Base-by-base conservation (phyloP, 2,113 vertebrate species). In the Aleadryas rufinucha region DNA sequence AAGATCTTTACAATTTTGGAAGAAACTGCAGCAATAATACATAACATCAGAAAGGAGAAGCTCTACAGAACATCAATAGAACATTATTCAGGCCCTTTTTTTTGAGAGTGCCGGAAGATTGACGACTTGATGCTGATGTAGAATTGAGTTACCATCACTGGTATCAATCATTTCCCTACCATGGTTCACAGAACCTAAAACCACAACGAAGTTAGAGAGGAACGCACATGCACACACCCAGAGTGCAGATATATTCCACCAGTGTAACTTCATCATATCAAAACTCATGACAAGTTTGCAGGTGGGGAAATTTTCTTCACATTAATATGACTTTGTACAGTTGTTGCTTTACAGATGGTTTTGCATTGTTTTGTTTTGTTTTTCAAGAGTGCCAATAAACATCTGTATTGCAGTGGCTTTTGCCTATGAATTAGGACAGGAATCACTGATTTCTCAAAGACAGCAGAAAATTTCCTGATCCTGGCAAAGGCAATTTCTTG, bases 111-210 rank as follows among this genome's bases (percentile, higher is more conserved):
- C 35, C 68, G 41, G 94, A 97, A 96, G 95, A 97, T 76, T 95
- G 84, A 97, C 3, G 61, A 87, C 85, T 95, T 59, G 74, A 57
- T 87, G 77, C 77, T 91, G 94, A 96, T 96, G 54, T 66, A 92
- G 95, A 97, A 98, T 96, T 96, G 91, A 96, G 92, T 97, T 98
- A 93, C 72, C 68, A 81, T 89, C 83, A 33, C 79, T 59, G 92
- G 78, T 80, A 98, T 97, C 96, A 95, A 96, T 98, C 96, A 97
- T 84, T 97, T 84, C 66, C 53, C 77, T 54, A n/a, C 44, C 61
- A 31, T 41, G 66, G 23, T 49, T 78, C 16, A 20, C 35, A 70
- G 84, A 74, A 93, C 88, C 81, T 59, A 79, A 89, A 90, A 88
- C 64, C 41, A 94, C 85, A 95, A 91, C 87, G 86, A 96, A 83